phyloP scores from a whole-genome alignment of 2,113 vertebrate genomes.

The Sapajus apella region DNA sequence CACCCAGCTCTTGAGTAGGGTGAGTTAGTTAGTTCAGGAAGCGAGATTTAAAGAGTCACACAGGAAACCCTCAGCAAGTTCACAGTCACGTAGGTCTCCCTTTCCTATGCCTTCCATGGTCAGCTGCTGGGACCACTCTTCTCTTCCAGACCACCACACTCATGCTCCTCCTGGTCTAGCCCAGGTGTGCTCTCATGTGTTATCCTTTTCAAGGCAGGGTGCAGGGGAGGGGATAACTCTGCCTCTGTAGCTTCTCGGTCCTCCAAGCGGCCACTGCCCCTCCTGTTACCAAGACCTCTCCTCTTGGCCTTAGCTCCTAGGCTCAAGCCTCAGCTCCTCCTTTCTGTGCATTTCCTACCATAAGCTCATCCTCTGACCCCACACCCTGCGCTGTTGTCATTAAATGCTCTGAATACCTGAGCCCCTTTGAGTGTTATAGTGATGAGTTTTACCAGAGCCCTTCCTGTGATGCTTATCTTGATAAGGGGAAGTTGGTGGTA shows the following conservation, averaged over 20 bases:
- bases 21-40: neutral
- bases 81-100: neutral
- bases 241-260: neutral
- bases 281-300: fast-evolving
- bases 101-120: neutral
- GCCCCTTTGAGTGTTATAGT: neutral
- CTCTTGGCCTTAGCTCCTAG: neutral
- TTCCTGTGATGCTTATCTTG: neutral
- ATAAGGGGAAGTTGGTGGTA: neutral
- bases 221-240: neutral
- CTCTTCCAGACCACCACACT: neutral
- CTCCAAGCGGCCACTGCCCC: neutral
- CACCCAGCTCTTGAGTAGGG: neutral
- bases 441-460: neutral
- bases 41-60: neutral
- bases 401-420: neutral
- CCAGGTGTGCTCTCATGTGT: neutral
- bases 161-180: too few species aligned
- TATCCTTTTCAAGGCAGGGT: neutral
- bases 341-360: neutral
- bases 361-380: neutral
- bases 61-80: neutral
- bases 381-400: too few species aligned
- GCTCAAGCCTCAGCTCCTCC: neutral
- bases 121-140: fast-evolving